phyloP scores from a whole-genome alignment of 2,113 vertebrate species.

The Xyliphius kryptos region DNA sequence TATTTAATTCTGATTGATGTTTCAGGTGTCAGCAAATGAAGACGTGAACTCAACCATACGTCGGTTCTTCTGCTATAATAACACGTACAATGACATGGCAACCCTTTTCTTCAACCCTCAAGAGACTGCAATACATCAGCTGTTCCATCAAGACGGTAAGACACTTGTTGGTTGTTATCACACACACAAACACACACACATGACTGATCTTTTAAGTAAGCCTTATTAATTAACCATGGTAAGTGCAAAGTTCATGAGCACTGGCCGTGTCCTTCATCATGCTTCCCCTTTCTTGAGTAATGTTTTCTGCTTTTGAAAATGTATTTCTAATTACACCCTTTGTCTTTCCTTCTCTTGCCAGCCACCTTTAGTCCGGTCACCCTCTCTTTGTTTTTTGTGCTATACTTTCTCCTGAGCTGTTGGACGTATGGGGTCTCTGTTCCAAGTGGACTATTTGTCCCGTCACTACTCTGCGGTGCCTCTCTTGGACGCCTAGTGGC shows the following conservation, averaged over 20 bases:
- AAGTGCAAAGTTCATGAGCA: no score
- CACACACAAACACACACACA: no score
- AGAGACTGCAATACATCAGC: constrained; percentile 89
- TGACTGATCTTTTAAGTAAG: no score
- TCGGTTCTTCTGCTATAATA: constrained; percentile 86
- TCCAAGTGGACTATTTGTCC: constrained; percentile 97
- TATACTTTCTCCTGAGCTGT: constrained; percentile 92
- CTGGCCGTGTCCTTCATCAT: no score
- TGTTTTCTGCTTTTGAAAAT: no score
- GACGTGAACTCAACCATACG: constrained; percentile 85
- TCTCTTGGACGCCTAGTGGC: constrained; percentile 91
- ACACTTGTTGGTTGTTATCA: no score
- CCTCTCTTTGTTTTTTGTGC: constrained; percentile 81
- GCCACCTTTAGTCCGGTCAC: constrained; percentile 93
- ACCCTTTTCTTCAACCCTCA: constrained; percentile 95
- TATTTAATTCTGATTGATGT: no score
- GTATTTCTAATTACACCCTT: no score
- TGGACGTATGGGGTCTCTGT: constrained; percentile 94
- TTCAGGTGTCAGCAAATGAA: no score
- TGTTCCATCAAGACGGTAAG: constrained; percentile 93
- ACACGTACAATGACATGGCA: constrained; percentile 97
- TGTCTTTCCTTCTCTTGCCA: no score
- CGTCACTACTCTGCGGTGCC: constrained; percentile 88
- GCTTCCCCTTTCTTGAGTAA: no score
- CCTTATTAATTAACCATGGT: no score